Evolutionary conservation across 2,888 invertebrate species (phyloP).

Genomic region (Gerris lacustris): DNA sequence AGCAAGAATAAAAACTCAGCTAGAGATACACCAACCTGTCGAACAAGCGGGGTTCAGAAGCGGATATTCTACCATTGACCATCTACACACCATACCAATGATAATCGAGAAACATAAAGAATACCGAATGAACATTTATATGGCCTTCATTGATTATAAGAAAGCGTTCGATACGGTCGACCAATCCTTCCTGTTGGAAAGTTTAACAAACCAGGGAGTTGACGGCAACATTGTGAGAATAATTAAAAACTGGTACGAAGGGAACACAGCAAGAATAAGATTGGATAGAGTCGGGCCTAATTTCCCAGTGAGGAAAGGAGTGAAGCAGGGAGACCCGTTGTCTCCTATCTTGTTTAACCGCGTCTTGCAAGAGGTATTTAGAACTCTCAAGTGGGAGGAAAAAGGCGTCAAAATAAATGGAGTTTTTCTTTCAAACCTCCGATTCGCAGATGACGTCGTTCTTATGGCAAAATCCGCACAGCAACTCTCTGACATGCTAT

Average conservation of each 20-base stretch:
- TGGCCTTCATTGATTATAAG: slow-evolving; percentile 3
- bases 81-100: slow-evolving; percentile 21
- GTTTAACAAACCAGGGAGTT: not conserved
- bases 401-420: no score
- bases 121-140: not conserved
- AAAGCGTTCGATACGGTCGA: slow-evolving; percentile 12
- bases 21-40: slow-evolving; percentile 28
- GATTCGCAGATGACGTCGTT: no score
- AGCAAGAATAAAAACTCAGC: slow-evolving; percentile 20
- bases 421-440: no score
- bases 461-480: no score
- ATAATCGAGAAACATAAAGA: not conserved
- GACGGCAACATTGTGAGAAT: not conserved
- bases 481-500: no score
- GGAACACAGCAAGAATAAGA: not conserved
- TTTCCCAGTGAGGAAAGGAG: slow-evolving; percentile 7
- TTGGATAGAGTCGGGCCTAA: not conserved
- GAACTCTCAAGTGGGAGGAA: no score
- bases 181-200: not conserved
- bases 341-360: not conserved
- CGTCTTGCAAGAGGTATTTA: no score
- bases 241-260: slow-evolving; percentile 3
- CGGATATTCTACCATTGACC: slow-evolving; percentile 23
- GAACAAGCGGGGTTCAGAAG: slow-evolving; percentile 31
- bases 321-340: slow-evolving; percentile 23